Base-by-base conservation (phyloP, 2,888 invertebrate genomes). In the Geotrupes spiniger region DNA sequence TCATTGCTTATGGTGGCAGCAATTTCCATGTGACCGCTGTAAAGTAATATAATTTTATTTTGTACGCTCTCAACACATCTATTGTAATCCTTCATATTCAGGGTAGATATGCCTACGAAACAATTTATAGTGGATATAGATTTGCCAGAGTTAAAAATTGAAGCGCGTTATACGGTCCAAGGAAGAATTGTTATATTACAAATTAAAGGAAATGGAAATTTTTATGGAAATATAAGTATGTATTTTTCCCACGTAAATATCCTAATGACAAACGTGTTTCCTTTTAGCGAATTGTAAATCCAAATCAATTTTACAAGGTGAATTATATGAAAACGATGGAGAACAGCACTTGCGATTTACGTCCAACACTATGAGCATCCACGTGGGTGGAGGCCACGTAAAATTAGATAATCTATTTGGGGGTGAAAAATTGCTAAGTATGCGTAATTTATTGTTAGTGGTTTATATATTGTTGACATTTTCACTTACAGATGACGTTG, bases 201-300 rank as follows among this genome's bases (percentile, higher is more conserved):
- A 4, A 69, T 82, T 4, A 72, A 72, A 39, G 81, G 81, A 33
- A 71, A 72, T 21, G 82, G 82, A 0, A 73, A 75, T 10, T 65
- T 81, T 56, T 65, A 63, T 43, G 78, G 77, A 1, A 81, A 81
- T 61, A 74, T 80, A 49, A 79, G 78, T 77, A 68, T 69, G 74
- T 71, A 26, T 33, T 27, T 5, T 28, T 33, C 17, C n/a, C n/a
- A n/a, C n/a, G n/a, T n/a, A n/a, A n/a, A n/a, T n/a, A n/a, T n/a
- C n/a, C n/a, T n/a, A n/a, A n/a, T n/a, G n/a, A n/a, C n/a, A 26
- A 44, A 28, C 6, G 14, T 21, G 10, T 41, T 44, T 44, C 3
- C 42, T 63, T 62, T 33, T 21, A 73, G 72, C 70, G 49, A 66
- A 70, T 42, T 61, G 62, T 6, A 54, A 56, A 31, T 57, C 70